Percentiles rank a stretch among this genome's conserved stretches.
phyloP scores from a whole-genome alignment of 2,797 vertebrate genomes.

The Platyrinchus mystaceus region DNA sequence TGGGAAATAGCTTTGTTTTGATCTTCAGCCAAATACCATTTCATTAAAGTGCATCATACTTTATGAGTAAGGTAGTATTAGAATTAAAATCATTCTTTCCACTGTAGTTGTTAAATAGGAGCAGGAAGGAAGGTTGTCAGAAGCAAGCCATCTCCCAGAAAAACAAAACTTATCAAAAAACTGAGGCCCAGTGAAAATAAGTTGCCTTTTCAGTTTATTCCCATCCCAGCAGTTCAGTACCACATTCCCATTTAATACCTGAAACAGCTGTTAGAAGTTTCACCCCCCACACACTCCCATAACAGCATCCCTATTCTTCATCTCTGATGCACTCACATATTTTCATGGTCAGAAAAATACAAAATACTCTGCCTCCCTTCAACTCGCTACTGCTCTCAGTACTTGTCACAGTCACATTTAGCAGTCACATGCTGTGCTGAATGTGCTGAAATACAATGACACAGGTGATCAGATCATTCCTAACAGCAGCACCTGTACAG shows the following conservation, averaged over 20 bases:
- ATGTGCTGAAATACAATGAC: slow-evolving; percentile 5
- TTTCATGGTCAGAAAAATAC: slow-evolving; percentile 23
- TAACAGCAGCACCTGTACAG: slow-evolving; percentile 27
- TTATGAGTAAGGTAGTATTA: not conserved
- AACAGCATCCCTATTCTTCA: not conserved
- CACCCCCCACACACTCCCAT: not conserved
- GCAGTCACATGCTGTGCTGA: slow-evolving; percentile 4
- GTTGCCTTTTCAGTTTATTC: not conserved
- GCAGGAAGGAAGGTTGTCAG: not conserved
- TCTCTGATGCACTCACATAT: not conserved
- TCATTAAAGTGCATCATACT: slow-evolving; percentile 22
- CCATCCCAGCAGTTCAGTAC: not conserved
- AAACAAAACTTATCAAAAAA: slow-evolving; percentile 1
- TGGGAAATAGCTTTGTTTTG: slow-evolving; percentile 43
- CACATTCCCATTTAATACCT: not conserved
- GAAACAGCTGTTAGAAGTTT: not conserved
- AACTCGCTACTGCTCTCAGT: not conserved
- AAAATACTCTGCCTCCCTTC: slow-evolving; percentile 14
- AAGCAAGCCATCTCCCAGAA: not conserved
- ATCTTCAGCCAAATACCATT: slow-evolving; percentile 23
- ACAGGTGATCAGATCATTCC: slow-evolving; percentile 1
- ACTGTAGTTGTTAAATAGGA: not conserved
- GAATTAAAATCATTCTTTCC: slow-evolving; percentile 15
- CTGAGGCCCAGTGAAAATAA: not conserved
- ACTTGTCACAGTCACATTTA: slow-evolving; percentile 11